Conservation (phyloP, 2,113 vertebrate genomes). For the Asarcornis scutulata region DNA sequence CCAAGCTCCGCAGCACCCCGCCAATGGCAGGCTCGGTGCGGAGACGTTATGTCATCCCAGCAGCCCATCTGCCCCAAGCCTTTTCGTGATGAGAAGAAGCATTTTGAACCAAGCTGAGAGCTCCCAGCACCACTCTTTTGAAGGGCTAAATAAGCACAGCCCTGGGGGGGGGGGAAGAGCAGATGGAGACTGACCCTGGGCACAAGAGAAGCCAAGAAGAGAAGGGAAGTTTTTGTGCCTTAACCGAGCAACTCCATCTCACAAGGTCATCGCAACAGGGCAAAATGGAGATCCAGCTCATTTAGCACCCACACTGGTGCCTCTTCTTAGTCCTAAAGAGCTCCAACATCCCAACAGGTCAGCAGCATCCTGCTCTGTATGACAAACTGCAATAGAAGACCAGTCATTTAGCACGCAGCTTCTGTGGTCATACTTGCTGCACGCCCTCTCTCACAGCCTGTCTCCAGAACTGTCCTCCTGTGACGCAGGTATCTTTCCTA, state of each 20-base stretch:
- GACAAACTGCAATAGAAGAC: neutral
- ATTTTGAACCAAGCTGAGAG: neutral
- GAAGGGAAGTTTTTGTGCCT: neutral
- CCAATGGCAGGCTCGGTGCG: neutral
- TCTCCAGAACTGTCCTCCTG: neutral
- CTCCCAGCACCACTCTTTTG: neutral
- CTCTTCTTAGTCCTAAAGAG: neutral
- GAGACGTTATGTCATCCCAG: slow-evolving; percentile 51
- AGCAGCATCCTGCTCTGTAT: neutral
- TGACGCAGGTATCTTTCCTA: neutral
- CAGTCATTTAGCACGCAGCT: neutral
- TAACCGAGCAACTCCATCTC: neutral
- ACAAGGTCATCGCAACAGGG: neutral
- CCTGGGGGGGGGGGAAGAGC: neutral
- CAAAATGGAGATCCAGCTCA: neutral
- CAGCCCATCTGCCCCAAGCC: slow-evolving; percentile 25
- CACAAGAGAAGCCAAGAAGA: neutral
- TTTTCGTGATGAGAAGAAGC: neutral
- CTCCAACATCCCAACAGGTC: neutral
- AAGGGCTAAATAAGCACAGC: neutral
- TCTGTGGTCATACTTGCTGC: fast-evolving
- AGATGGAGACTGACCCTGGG: neutral
- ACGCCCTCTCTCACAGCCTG: neutral
- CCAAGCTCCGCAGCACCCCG: neutral
- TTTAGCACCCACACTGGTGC: neutral